Base-by-base conservation (phyloP, 2,113 vertebrate genomes). In the Rhineura floridana region DNA sequence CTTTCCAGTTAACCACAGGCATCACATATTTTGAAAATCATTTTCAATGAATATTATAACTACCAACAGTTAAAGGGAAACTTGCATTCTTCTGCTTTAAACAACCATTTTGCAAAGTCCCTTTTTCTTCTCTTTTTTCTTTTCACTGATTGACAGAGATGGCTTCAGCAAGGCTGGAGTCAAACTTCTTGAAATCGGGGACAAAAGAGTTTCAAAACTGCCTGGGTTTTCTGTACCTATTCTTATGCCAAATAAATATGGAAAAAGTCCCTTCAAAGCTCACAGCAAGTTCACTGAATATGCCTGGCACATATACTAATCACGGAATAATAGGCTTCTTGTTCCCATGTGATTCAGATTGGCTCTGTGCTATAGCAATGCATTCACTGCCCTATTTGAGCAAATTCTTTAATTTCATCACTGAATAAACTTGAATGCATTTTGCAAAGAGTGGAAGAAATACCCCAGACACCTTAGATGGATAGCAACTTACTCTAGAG, bases 271-370 rank as follows among this genome's bases (percentile, higher is more conserved):
- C 1, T 12, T 6, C 6, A 90, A 85, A 82, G 13, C 50, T 85
- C 0, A 46, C 76, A 65, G 9, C 3, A 13, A 9, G 52, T 90
- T 87, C 46, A 9, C 48, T 52, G 4, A 2, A 72, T 2, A 77
- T 12, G 13, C 50, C 36, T 72, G 33, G 13, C 48, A 33, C 28
- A 15, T 13, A 50, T 82, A 81, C 3, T 23, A 6, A 77, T 2
- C n/a, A n/a, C n/a, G 52, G 63, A 89, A 70, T 33, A 90, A 69
- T 42, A 4, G 7, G 63, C n/a, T 81, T 88, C 73, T 21, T 25
- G 15, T 9, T n/a, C 84, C 0, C 55, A 52, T 87, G 1, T 83
- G 23, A 28, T 78, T 82, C 0, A 0, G 1, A 50, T 1, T 63
- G 52, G n/a, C n/a, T n/a, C n/a, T n/a, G 87, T 78, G 0, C 6